These are phyloP conservation scores for Stratiolaelaps scimitus DNA, from an alignment of 1,140 invertebrate species.

Conservation along the genomic window DNA sequence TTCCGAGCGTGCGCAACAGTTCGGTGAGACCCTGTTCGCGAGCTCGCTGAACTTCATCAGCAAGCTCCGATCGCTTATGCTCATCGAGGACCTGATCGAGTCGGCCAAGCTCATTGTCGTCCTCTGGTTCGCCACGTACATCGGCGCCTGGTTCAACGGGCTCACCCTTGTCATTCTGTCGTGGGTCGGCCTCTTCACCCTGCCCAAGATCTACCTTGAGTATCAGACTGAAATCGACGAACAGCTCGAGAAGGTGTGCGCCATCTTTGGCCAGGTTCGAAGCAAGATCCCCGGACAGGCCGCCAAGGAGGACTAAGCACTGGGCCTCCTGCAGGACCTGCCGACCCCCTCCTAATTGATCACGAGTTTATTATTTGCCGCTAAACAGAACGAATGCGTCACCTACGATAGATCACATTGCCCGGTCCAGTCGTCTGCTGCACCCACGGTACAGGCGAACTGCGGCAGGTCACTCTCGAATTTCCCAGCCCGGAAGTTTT, in stretches of 20 bases:
- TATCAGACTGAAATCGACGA: constrained; percentile 28
- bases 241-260: constrained; percentile 3
- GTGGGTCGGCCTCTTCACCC: constrained; percentile 78
- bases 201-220: constrained; percentile 75
- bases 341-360: not conserved
- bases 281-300: constrained; percentile 25
- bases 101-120: constrained; percentile 77
- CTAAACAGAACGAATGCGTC: not conserved
- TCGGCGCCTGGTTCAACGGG: constrained; percentile 95
- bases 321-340: not conserved
- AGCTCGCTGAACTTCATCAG: constrained; percentile 64
- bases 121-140: constrained; percentile 84
- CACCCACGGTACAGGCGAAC: not conserved
- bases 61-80: constrained; percentile 77
- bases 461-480: not conserved
- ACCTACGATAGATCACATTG: not conserved
- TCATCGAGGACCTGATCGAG: constrained; percentile 90
- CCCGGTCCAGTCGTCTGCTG: not conserved
- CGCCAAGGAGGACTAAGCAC: constrained; percentile 18
- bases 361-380: not conserved
- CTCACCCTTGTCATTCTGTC: constrained; percentile 88
- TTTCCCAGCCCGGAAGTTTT: not conserved
- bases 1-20: constrained; percentile 65
- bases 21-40: constrained; percentile 64
- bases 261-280: constrained; percentile 21